Evolutionary conservation across 2,797 vertebrate species (phyloP).

Genomic region (Anisognathus igniventris): DNA sequence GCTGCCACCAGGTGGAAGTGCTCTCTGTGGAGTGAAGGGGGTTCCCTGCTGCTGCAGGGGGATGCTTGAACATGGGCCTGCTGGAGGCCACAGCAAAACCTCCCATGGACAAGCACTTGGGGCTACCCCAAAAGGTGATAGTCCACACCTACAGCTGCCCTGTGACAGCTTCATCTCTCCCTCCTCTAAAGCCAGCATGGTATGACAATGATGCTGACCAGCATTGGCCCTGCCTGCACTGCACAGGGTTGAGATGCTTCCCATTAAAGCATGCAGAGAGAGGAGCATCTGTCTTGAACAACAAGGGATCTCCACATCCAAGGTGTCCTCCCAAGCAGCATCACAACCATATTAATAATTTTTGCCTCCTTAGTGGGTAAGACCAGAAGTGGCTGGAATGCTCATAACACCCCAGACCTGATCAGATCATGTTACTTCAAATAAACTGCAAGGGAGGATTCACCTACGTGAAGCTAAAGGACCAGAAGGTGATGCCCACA

Average conservation of each 20-base stretch:
- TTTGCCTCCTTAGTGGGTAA: not conserved
- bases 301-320: not conserved
- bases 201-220: not conserved
- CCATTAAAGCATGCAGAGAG: not conserved
- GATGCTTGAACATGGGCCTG: not conserved
- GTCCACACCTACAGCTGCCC: not conserved
- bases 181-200: not conserved
- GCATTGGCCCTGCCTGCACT: not conserved
- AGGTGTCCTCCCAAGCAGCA: not conserved
- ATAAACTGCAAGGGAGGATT: not conserved
- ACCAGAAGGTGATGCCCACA: not conserved
- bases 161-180: not conserved
- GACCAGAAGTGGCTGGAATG: not conserved
- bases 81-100: not conserved
- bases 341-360: not conserved
- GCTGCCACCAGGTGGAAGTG: not conserved
- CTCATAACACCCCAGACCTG: rapidly evolving
- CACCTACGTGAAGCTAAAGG: not conserved
- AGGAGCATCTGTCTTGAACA: not conserved
- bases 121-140: not conserved
- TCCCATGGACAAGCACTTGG: rapidly evolving
- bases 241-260: not conserved
- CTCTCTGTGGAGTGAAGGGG: not conserved
- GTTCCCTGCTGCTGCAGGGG: not conserved
- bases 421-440: not conserved